Evolutionary conservation across 92 coral and sea anemone genomes (phyloP).

Genomic region (Epizoanthus scotinus): DNA sequence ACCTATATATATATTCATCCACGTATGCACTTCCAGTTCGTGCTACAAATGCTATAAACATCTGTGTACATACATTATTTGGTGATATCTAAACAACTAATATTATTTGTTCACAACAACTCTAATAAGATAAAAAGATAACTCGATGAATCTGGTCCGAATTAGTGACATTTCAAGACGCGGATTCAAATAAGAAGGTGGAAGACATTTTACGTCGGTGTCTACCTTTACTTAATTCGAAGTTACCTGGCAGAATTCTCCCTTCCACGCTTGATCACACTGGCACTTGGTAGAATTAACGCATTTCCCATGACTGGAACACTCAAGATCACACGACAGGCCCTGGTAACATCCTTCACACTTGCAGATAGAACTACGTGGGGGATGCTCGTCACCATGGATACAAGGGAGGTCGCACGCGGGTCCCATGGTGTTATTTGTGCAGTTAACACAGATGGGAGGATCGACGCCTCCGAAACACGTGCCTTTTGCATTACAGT

Average conservation of each 20-base stretch:
- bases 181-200: too few relatives aligned
- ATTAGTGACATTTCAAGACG: too few relatives aligned
- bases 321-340: conserved; percentile 57
- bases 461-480: conserved; percentile 61
- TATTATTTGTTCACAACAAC: too few relatives aligned
- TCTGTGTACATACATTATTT: too few relatives aligned
- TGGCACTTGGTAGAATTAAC: conserved; percentile 40
- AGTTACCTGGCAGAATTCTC: conserved; percentile 49
- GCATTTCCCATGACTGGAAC: conserved; percentile 59
- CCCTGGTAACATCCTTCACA: conserved; percentile 60
- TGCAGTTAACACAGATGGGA: conserved; percentile 68
- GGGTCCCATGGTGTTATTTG: conserved; percentile 63
- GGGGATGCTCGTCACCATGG: conserved; percentile 61
- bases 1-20: too few relatives aligned
- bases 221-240: too few relatives aligned
- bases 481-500: conserved; percentile 57
- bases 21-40: too few relatives aligned
- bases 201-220: too few relatives aligned
- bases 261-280: conserved; percentile 62
- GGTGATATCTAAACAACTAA: too few relatives aligned
- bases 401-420: conserved; percentile 68
- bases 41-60: too few relatives aligned
- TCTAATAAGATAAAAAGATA: too few relatives aligned
- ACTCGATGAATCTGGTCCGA: too few relatives aligned
- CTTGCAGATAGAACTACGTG: conserved; percentile 54